Base-by-base conservation (phyloP, 2,797 vertebrate species). In the Apogon talboti region DNA sequence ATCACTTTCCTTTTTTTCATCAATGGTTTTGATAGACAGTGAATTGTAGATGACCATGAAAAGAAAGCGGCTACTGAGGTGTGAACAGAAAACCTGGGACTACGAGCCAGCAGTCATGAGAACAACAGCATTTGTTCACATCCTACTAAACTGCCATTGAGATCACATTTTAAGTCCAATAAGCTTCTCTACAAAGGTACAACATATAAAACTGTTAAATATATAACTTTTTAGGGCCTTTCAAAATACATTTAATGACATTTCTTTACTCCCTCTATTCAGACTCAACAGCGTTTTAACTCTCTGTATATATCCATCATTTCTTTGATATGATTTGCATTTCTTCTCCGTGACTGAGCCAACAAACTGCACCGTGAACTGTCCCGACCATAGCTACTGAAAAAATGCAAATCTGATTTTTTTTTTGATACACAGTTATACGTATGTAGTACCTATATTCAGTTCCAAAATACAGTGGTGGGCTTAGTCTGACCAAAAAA, bases 181-280 rank as follows among this genome's bases (percentile, higher is more conserved):
- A 98, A 96, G 95, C 93, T 96, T 98, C 94, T 98, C 96, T 98
- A 98, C 96, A 99, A 98, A 98, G 97, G 95, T 98, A 98, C 97
- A 97, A 98, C 96, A 98, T 99, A 98, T 96, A 98, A 99, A 98
- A 98, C 94, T 98, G 97, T 96, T 98, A 98, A 99, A 98, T 98
- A 98, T 98, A 98, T 97, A 98, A 98, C 95, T 97, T 90, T 97
- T 91, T 88, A 96, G 95, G 94, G 95, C 94, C 96, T 97, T 95
- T 97, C 95, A 99, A 98, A 99, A 99, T 99, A 98, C 97, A 98
- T 96, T 97, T 96, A 97, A 97, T 98, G 95, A 96, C 95, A 95
- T 95, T 79, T 92, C 89, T 94, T 95, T 93, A 47, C 67, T 93
- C 92, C 86, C 71, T 93, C 92, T 91, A 91, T 91, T 93, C 91